A percentile compares a stretch with the other conserved stretches of the same genome.
phyloP scores from a whole-genome alignment of 2,888 invertebrate genomes.

The Hyles lineata region DNA sequence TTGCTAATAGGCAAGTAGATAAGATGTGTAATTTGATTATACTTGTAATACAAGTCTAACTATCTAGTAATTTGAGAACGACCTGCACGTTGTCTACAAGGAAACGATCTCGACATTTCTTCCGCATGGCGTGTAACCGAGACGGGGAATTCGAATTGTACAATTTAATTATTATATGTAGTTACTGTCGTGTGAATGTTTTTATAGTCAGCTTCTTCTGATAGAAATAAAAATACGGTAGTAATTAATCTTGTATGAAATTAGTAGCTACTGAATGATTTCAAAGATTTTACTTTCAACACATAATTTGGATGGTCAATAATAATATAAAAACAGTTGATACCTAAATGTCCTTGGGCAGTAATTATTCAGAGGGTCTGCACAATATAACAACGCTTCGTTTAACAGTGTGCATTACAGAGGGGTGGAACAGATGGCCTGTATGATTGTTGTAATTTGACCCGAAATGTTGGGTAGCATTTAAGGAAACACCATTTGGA shows the following conservation, averaged over 20 bases:
- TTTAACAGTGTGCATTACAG: neutral
- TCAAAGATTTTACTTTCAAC: too few species aligned
- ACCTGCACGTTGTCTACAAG: constrained; percentile 12
- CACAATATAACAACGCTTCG: neutral
- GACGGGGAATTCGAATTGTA: constrained; percentile 5
- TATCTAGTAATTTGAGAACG: constrained; percentile 23
- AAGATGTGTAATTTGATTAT: constrained; percentile 10
- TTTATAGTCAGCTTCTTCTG: neutral
- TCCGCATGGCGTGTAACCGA: constrained; percentile 20
- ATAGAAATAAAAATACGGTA: neutral
- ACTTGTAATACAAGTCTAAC: constrained; percentile 6
- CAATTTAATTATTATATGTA: constrained; percentile 1
- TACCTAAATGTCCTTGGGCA: neutral
- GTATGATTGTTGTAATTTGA: neutral
- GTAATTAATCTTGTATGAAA: neutral
- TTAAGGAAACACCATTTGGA: neutral
- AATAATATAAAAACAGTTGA: neutral
- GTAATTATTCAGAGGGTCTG: neutral
- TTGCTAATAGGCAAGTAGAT: neutral
- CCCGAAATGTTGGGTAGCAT: neutral
- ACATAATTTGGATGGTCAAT: too few species aligned
- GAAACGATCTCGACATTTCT: constrained; percentile 16
- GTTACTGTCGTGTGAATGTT: neutral
- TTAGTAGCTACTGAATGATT: neutral
- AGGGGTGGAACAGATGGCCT: constrained; percentile 13